Base-by-base conservation (phyloP, 2,888 invertebrate species). In the Rosalia funebris region DNA sequence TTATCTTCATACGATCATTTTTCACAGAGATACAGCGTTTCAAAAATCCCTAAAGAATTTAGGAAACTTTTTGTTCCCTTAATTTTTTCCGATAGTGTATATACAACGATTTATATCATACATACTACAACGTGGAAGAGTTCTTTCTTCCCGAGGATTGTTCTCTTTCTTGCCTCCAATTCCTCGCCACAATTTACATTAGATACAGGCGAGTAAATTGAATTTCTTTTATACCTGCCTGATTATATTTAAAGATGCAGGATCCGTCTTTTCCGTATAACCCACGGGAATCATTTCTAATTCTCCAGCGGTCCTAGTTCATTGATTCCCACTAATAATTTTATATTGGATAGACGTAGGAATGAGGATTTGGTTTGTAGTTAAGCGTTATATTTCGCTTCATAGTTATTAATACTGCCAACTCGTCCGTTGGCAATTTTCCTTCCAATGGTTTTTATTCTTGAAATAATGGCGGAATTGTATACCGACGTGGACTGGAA, bases 291-390 rank as follows among this genome's bases (percentile, higher is more conserved):
- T 17, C 36, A 52, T 48, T 48, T 46, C 57, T 62, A 62, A 62
- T 58, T 62, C 57, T 53, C 37, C 41, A 46, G 45, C 39, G 57
- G 52, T 61, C 56, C 45, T 20, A 47, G 41, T 46, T 57, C 61
- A 57, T 57, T 61, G 56, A 61, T 61, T 57, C 61, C 19, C 32
- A 46, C 53, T 61, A 61, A 61, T 61, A 60, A 57, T 60, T 60
- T 57, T 57, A 50, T 60, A 60, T 60, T 34, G 45, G 45, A 11
- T 3, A 37, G 19, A 41, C n/a, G 34, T 1, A 11, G 34, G n/a
- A 25, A 34, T 44, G 12, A 20, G 1, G 20, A n/a, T 15, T 17
- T 1, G 19, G 17, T 19, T 20, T 11, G n/a, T 12, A 44, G 16
- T 20, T 20, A 19, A 15, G 1, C 32, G 2, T 32, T 10, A 12